phyloP scores from a whole-genome alignment of 2,797 vertebrate species.

The Mus caroli region DNA sequence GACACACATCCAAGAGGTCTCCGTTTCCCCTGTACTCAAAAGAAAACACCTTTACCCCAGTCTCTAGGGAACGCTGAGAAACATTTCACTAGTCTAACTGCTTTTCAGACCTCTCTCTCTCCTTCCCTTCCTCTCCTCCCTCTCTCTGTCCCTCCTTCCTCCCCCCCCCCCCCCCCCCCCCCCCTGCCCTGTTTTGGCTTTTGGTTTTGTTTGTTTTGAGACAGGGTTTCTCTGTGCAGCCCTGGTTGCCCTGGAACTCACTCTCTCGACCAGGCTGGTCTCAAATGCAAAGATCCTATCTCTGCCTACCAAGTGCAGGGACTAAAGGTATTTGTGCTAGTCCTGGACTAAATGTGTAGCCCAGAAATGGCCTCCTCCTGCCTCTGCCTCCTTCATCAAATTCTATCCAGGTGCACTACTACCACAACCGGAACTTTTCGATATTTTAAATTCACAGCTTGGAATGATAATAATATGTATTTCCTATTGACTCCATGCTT shows the following conservation, averaged over 20 bases:
- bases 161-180: rapidly evolving
- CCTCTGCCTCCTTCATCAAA: neutral
- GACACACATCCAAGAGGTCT: neutral
- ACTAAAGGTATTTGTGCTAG: neutral
- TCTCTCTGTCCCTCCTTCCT: no score
- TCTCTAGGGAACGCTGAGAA: neutral
- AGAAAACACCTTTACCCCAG: neutral
- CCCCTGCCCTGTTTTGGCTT: neutral
- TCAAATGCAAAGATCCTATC: neutral
- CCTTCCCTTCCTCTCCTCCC: neutral
- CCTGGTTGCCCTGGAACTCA: no score
- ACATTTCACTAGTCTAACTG: neutral
- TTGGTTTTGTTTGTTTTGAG: neutral
- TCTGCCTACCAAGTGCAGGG: no score
- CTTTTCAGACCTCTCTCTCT: neutral
- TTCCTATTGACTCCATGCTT: neutral
- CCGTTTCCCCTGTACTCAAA: neutral
- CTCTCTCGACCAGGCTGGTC: neutral
- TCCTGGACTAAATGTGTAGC: neutral
- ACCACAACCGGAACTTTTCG: neutral
- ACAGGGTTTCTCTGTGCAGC: neutral
- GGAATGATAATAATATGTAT: neutral
- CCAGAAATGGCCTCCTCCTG: neutral
- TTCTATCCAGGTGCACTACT: neutral
- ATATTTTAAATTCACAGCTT: neutral